Conservation (phyloP, 2,797 vertebrate species). For the Poeciliopsis gracilis region DNA sequence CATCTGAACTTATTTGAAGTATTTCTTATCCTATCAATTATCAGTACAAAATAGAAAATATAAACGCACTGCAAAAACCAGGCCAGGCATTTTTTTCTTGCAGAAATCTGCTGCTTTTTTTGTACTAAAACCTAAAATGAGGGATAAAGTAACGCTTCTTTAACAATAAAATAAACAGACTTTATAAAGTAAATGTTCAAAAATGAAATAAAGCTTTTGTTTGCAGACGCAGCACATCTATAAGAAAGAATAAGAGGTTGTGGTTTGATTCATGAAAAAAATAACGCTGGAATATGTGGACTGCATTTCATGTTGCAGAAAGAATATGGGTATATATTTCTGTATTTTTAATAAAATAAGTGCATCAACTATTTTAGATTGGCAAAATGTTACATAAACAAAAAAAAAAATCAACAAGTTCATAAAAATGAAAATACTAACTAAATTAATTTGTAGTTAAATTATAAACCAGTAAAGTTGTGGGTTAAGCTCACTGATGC, state of each 20-base stretch:
- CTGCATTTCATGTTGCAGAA: neutral
- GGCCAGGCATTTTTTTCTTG: neutral
- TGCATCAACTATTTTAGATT: neutral
- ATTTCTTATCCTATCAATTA: neutral
- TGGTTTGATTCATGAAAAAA: neutral
- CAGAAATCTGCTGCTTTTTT: neutral
- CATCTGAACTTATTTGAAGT: neutral
- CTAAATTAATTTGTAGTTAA: neutral
- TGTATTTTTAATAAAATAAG: neutral
- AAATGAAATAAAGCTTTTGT: neutral
- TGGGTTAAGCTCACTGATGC: neutral
- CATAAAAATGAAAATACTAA: neutral
- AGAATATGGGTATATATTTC: neutral
- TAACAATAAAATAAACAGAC: neutral
- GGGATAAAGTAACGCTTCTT: neutral
- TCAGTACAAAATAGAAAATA: neutral
- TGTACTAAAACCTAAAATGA: neutral
- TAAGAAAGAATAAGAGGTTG: neutral
- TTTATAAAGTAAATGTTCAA: neutral
- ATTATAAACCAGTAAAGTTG: neutral
- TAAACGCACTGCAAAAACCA: neutral
- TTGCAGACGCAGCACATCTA: neutral
- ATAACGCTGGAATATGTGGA: neutral
- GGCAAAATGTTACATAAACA: neutral
- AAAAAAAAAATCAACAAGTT: neutral